Evolutionary conservation across 2,888 invertebrate genomes (phyloP).

Genomic region (Amphimallon solstitiale): DNA sequence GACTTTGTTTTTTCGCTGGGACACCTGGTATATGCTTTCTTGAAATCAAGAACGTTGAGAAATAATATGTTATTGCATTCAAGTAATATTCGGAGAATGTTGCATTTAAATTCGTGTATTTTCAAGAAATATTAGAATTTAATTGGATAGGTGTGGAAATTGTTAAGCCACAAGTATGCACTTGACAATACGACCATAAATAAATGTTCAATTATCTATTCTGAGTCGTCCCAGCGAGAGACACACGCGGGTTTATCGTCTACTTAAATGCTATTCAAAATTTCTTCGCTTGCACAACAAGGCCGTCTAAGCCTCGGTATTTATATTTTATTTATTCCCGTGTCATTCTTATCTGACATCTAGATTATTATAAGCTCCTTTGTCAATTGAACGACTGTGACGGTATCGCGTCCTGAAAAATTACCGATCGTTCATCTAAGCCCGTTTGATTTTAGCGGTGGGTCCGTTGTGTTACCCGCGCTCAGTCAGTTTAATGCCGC

Average conservation of each 20-base stretch:
- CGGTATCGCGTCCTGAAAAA: constrained; percentile 19
- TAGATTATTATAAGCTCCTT: constrained; percentile 23
- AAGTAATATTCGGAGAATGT: too few relatives aligned
- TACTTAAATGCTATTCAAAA: constrained; percentile 4
- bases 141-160: too few relatives aligned
- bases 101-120: background rate
- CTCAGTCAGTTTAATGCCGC: background rate
- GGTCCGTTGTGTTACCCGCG: too few relatives aligned
- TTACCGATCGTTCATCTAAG: constrained; percentile 15
- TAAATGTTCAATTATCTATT: background rate
- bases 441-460: constrained; percentile 2
- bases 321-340: constrained; percentile 11
- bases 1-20: too few relatives aligned
- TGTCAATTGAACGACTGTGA: constrained; percentile 12
- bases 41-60: too few relatives aligned
- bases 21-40: too few relatives aligned
- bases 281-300: constrained; percentile 5
- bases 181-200: background rate
- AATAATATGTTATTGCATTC: too few relatives aligned
- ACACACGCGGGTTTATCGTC: background rate
- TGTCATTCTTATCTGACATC: constrained; percentile 24
- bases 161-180: background rate
- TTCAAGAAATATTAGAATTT: too few relatives aligned
- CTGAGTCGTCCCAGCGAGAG: background rate
- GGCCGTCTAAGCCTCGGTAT: background rate